These are phyloP conservation scores for Latrodectus geometricus DNA, from an alignment of 1,140 invertebrate species.

Conservation along the genomic window DNA sequence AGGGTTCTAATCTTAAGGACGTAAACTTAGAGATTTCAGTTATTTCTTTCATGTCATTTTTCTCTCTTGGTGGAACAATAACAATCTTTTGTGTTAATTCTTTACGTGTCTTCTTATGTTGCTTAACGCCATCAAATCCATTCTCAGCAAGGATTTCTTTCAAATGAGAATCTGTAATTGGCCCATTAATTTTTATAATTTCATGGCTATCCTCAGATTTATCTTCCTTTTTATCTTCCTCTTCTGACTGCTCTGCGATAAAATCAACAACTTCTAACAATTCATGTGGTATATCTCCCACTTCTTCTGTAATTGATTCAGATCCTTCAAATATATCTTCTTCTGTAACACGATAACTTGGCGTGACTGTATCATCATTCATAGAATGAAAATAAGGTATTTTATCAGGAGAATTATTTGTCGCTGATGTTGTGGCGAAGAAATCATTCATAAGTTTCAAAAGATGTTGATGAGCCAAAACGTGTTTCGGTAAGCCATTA, in stretches of 20 bases:
- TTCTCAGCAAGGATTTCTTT: conserved; percentile 46
- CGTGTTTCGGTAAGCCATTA: not conserved
- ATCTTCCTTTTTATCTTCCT: conserved; percentile 33
- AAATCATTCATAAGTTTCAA: conserved; percentile 57
- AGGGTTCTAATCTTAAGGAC: conserved; percentile 21
- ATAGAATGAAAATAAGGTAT: not conserved
- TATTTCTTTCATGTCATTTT: conserved; percentile 33
- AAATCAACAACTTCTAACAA: conserved; percentile 52
- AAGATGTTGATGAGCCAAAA: conserved; percentile 45
- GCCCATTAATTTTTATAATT: conserved; percentile 56
- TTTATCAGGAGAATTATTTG: not conserved
- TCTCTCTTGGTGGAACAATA: conserved; percentile 19
- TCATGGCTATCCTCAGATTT: conserved; percentile 31
- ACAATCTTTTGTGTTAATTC: conserved; percentile 18
- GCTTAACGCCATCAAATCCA: not conserved
- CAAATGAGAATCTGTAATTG: conserved; percentile 24
- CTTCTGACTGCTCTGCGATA: conserved; percentile 17
- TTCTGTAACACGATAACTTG: conserved; percentile 32
- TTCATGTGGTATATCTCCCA: conserved; percentile 43
- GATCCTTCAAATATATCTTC: conserved; percentile 38
- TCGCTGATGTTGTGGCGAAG: conserved; percentile 35
- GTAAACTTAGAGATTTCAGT: conserved; percentile 27
- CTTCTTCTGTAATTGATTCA: conserved; percentile 31
- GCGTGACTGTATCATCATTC: not conserved
- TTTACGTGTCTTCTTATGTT: not conserved